Percentiles rank a stretch among this genome's conserved stretches.
Conservation (phyloP, 2,888 invertebrate species). For the Ophion ellenae region DNA sequence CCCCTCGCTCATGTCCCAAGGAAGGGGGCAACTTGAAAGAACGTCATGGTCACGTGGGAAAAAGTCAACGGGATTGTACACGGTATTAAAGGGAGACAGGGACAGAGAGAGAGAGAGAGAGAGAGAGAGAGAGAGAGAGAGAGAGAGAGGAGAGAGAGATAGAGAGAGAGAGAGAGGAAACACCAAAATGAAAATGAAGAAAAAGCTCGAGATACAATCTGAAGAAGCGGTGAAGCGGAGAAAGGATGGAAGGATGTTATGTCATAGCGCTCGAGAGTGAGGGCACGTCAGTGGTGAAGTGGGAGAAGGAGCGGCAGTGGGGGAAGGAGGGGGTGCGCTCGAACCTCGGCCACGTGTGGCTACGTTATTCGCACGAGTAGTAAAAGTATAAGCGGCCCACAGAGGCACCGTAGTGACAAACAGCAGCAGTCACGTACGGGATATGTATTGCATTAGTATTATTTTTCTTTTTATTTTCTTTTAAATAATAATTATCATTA, state of each 20-base stretch:
- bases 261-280: conserved; percentile 57
- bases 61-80: not conserved
- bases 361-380: conserved; percentile 27
- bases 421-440: not conserved
- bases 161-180: not conserved
- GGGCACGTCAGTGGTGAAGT: conserved; percentile 6
- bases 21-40: not conserved
- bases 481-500: not conserved
- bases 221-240: conserved; percentile 45
- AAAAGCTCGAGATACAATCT: conserved; percentile 30
- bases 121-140: conserved; percentile 12
- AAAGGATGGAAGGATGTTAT: conserved; percentile 52
- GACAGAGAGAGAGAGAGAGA: conserved; percentile 10
- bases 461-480: conserved; percentile 13
- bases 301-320: not conserved
- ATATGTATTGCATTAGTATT: not conserved
- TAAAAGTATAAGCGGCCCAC: conserved; percentile 19
- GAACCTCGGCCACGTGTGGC: conserved; percentile 39
- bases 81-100: not conserved
- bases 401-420: not conserved
- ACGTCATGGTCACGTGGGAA: not conserved
- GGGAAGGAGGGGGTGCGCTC: conserved; percentile 2
- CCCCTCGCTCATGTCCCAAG: not conserved
- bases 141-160: not conserved
- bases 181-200: not conserved